Percentiles rank a stretch among this genome's conserved stretches.
Evolutionary conservation across 2,113 vertebrate genomes (phyloP).

Genomic region (Narcine bancroftii): DNA sequence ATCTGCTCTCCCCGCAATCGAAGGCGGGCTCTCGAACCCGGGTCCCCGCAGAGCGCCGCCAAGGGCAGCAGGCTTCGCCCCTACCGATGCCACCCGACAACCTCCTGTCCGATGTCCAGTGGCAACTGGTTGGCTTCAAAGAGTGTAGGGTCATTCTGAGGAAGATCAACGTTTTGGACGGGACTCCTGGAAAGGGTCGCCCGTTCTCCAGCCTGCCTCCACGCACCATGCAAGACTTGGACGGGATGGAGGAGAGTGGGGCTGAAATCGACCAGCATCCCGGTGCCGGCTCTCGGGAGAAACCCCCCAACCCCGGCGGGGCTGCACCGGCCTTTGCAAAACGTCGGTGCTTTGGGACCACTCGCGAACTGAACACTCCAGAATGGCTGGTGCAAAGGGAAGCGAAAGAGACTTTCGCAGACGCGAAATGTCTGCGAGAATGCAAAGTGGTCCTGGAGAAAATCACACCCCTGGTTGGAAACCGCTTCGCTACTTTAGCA

Average conservation of each 20-base stretch:
- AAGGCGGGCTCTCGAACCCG: background rate
- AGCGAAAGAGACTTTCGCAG: background rate
- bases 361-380: background rate
- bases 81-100: background rate
- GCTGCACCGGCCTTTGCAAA: too few relatives aligned
- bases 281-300: background rate
- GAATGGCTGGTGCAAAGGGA: too few relatives aligned
- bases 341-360: background rate
- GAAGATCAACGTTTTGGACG: background rate
- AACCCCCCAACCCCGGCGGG: background rate
- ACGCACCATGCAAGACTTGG: background rate
- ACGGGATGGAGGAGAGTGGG: background rate
- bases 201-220: background rate
- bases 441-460: background rate
- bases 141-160: slow-evolving; percentile 5
- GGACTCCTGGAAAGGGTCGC: too few relatives aligned
- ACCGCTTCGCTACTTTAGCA: background rate
- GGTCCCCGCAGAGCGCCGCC: background rate
- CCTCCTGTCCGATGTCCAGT: too few relatives aligned
- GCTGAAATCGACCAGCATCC: background rate
- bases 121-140: background rate
- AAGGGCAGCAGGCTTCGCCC: background rate
- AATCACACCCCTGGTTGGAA: background rate
- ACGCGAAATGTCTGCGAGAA: background rate
- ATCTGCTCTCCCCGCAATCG: too few relatives aligned